A percentile compares a stretch with the other conserved stretches of the same genome.
Conservation (phyloP, 2,888 invertebrate genomes). For the Alloscopus bannaensis region DNA sequence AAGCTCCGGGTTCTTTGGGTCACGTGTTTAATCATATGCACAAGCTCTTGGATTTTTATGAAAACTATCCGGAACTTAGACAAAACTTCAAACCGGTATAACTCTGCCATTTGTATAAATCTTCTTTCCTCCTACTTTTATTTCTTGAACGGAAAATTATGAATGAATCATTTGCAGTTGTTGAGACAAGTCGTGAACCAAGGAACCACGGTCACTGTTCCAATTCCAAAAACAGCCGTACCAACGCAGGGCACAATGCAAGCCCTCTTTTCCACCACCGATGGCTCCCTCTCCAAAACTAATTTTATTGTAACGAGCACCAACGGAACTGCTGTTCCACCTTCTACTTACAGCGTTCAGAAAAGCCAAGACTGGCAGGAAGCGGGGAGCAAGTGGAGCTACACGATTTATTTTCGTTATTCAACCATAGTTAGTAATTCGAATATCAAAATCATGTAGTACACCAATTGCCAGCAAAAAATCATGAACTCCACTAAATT, state of each 20-base stretch:
- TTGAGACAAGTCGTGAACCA: neutral
- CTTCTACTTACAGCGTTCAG: too few species aligned
- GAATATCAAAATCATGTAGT: neutral
- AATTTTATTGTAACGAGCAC: neutral
- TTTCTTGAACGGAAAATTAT: neutral
- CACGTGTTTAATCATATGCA: conserved; percentile 11
- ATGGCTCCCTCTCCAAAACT: neutral
- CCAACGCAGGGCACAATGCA: conserved; percentile 10
- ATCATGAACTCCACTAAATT: neutral
- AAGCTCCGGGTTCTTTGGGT: neutral
- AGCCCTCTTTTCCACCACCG: conserved; percentile 18
- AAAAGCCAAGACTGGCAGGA: conserved; percentile 27
- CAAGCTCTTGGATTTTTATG: conserved; percentile 9
- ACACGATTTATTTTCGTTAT: neutral
- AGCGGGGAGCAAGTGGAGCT: conserved; percentile 31
- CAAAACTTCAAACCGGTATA: conserved; percentile 22
- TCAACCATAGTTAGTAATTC: neutral
- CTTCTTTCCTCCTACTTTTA: neutral
- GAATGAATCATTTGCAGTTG: neutral
- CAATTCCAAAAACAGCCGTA: neutral
- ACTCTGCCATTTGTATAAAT: too few species aligned
- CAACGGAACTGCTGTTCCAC: neutral
- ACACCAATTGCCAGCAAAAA: neutral
- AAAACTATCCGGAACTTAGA: neutral
- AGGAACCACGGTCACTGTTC: neutral